Evolutionary conservation across 2,888 invertebrate species (phyloP), one percentile per base, ranked within the genome.

Genomic region (Trachelus tabidus): DNA sequence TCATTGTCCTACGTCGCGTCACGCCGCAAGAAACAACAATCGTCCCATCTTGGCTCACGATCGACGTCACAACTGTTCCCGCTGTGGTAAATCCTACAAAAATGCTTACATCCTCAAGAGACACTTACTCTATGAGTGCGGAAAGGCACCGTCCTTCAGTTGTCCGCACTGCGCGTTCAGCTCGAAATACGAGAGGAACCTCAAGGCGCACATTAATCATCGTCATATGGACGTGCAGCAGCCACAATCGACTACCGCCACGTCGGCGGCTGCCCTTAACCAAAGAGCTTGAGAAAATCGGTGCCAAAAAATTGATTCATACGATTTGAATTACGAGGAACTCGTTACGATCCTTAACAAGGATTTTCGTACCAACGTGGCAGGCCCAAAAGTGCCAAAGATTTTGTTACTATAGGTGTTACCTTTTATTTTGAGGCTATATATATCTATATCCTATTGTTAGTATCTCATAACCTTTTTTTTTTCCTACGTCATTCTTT

Each of bases 41-140:
- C 85, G 87, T 3, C 84, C 88, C 34, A 87, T 87, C 69, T 84
- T 79, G 68, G 80, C 69, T 33, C 89, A 88, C 76, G 89, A 90
- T 76, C 89, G 90, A 6, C 90, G 91, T 12, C 91, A 91, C 82
- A 89, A 92, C 80, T 94, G 94, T 86, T 91, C 92, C 75, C 93
- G 93, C 30, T 94, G 94, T 85, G 93, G 93, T 82, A 94, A 94
- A 91, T 94, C 93, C 82, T 94, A 94, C 89, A 92, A 94, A 85
- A 93, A 94, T 81, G 94, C 94, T 83, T 93, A 94, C 73, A 94
- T 94, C 82, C 90, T 95, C 79, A 93, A 94, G 84, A 92, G 94
- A 23, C 94, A 94, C 83, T 90, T 93, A 88, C 92, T 90, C 0
- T 92, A 92, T 85, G 93, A 93, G 82, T 93, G 93, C 83, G 92